phyloP scores from a whole-genome alignment of 1,140 invertebrate genomes.

The Oppia nitens region DNA sequence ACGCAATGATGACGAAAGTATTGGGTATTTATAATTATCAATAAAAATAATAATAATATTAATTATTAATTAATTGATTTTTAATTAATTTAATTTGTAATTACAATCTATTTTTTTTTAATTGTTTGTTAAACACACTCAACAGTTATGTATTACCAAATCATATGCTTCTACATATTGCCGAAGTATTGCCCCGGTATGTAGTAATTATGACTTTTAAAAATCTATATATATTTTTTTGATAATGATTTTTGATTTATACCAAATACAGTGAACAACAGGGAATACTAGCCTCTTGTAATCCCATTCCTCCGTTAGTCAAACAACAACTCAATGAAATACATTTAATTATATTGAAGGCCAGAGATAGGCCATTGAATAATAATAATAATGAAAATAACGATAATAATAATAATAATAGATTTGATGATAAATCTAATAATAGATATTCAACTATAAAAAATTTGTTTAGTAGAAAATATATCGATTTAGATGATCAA shows the following conservation, averaged over 20 bases:
- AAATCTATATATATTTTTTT: neutral
- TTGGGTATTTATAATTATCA: slow-evolving; percentile 34
- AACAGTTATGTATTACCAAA: slow-evolving; percentile 2
- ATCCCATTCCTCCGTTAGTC: slow-evolving; percentile 74
- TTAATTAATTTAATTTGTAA: slow-evolving; percentile 2
- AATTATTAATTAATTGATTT: neutral
- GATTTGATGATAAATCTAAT: too few species aligned
- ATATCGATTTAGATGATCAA: neutral
- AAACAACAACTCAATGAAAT: slow-evolving; percentile 52
- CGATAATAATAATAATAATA: too few species aligned
- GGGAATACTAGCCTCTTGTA: slow-evolving; percentile 81
- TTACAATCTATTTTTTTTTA: neutral
- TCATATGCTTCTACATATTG: slow-evolving; percentile 52
- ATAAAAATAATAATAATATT: neutral
- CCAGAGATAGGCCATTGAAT: slow-evolving; percentile 49
- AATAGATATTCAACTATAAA: too few species aligned
- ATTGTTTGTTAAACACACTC: neutral
- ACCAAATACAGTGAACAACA: slow-evolving; percentile 58
- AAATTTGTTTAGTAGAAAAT: neutral
- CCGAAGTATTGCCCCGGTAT: slow-evolving; percentile 57
- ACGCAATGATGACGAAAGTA: slow-evolving; percentile 75
- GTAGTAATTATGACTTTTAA: neutral
- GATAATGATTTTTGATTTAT: neutral
- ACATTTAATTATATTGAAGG: slow-evolving; percentile 55
- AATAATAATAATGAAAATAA: slow-evolving; percentile 28